phyloP scores from a whole-genome alignment of 92 coral and sea anemone genomes.

The Epizoanthus fatuus region DNA sequence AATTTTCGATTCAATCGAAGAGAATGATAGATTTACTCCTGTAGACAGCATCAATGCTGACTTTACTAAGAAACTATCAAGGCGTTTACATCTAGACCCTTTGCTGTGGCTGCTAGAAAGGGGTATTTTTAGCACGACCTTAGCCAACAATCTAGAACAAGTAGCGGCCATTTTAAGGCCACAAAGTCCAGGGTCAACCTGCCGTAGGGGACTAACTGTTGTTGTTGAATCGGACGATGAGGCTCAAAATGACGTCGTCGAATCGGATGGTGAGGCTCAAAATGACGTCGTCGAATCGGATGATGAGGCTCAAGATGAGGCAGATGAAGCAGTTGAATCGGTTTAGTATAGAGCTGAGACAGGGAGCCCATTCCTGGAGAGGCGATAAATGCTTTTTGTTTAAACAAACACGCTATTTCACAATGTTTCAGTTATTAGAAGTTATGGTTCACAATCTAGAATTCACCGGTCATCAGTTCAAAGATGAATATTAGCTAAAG shows the following conservation, averaged over 20 bases:
- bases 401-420: slow-evolving; percentile 22
- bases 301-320: not conserved
- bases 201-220: not conserved
- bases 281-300: not conserved
- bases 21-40: not conserved
- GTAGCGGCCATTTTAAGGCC: slow-evolving; percentile 4
- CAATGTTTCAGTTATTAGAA: slow-evolving; percentile 25
- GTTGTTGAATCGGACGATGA: slow-evolving; percentile 17
- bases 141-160: slow-evolving; percentile 5
- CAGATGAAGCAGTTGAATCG: slow-evolving; percentile 19
- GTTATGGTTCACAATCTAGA: slow-evolving; percentile 21
- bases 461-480: slow-evolving; percentile 21
- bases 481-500: slow-evolving; percentile 15
- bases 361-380: slow-evolving; percentile 23
- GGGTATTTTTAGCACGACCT: slow-evolving; percentile 17
- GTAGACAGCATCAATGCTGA: slow-evolving; percentile 5
- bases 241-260: too few relatives aligned
- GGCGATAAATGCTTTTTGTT: slow-evolving; percentile 28
- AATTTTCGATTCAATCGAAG: slow-evolving; percentile 28
- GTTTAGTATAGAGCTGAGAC: slow-evolving; percentile 36
- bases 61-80: slow-evolving; percentile 8
- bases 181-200: not conserved
- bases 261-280: not conserved
- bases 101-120: slow-evolving; percentile 9
- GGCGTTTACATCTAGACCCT: slow-evolving; percentile 16